phyloP scores from a whole-genome alignment of 2,113 vertebrate species.

The Xyliphius kryptos region DNA sequence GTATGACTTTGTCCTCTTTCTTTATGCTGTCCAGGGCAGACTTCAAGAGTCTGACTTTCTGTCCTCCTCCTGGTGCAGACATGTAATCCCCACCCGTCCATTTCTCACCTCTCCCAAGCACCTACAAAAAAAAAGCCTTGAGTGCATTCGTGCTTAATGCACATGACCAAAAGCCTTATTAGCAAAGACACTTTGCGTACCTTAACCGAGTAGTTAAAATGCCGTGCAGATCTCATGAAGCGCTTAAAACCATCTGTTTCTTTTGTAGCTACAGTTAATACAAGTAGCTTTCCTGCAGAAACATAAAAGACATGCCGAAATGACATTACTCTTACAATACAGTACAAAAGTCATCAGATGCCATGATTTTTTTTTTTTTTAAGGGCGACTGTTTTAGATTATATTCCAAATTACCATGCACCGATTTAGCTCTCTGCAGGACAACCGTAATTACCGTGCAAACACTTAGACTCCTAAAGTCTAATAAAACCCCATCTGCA shows the following conservation, averaged over 20 bases:
- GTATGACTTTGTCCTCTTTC: slow-evolving; percentile 73
- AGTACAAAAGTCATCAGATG: too few relatives aligned
- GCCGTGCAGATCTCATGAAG: slow-evolving; percentile 80
- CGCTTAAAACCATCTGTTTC: slow-evolving; percentile 87
- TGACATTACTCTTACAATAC: too few relatives aligned
- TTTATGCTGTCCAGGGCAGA: slow-evolving; percentile 68
- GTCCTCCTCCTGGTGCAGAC: slow-evolving; percentile 73
- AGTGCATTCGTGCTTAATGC: not conserved
- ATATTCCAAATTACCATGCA: too few relatives aligned
- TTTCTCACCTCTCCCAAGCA: slow-evolving; percentile 76
- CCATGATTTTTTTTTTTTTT: too few relatives aligned
- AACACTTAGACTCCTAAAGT: too few relatives aligned
- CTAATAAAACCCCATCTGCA: too few relatives aligned
- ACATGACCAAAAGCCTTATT: not conserved
- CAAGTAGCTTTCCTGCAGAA: slow-evolving; percentile 84
- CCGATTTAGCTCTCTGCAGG: too few relatives aligned
- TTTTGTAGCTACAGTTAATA: slow-evolving; percentile 88
- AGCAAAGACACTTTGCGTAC: slow-evolving; percentile 57
- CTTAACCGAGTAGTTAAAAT: slow-evolving; percentile 93
- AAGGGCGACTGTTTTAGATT: too few relatives aligned
- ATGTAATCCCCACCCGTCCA: slow-evolving; percentile 74
- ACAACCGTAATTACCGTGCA: too few relatives aligned
- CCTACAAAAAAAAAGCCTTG: slow-evolving; percentile 55
- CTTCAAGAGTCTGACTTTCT: slow-evolving; percentile 86
- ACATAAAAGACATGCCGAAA: too few relatives aligned